Evolutionary conservation across 2,888 invertebrate genomes (phyloP), one percentile per base, ranked within the genome.

Genomic region (Lamproptera curius): DNA sequence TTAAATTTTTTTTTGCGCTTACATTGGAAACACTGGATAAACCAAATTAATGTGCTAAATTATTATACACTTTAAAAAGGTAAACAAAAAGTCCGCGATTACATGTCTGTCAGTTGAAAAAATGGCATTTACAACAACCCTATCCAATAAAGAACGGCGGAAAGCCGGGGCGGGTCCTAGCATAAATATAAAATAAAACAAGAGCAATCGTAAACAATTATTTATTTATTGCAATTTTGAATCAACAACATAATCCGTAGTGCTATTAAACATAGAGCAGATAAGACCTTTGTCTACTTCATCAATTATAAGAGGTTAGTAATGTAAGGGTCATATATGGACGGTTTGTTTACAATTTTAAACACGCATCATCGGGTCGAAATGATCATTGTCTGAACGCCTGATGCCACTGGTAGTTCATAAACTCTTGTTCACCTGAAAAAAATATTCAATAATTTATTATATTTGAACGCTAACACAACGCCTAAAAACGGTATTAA

Each of bases 331-430:
- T 5, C 1, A 13, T 15, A 8, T 20, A 11, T 34, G 17, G 8
- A 10, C 28, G 14, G 1, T 9, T 2, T 16, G 50, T 60, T 91
- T 92, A 96, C 46, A 97, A 87, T 74, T 96, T 95, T 88, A 95
- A 98, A 1, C 95, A 50, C 97, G 91, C 92, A 98, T 95, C 94
- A 98, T 95, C 53, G 98, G 89, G 77, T 97, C 97, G 73, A 98
- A 98, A 75, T 96, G 98, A 56, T 93, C 94, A 74, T 98, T 98
- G 59, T 98, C 95, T 0, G 97, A 97, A 33, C 97, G 97, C 73
- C 97, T 97, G 58, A 98, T 94, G 11, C 95, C 96, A 48, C 94
- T 90, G 85, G 78, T 98, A 98, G 81, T 97, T 96, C 68, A 94
- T 81, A 65, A 98, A 98, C 78, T 98, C 98, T 60, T 97, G 0